These are phyloP conservation scores for Lepus americanus DNA, from an alignment of 2,113 vertebrate genomes.

Conservation along the genomic window DNA sequence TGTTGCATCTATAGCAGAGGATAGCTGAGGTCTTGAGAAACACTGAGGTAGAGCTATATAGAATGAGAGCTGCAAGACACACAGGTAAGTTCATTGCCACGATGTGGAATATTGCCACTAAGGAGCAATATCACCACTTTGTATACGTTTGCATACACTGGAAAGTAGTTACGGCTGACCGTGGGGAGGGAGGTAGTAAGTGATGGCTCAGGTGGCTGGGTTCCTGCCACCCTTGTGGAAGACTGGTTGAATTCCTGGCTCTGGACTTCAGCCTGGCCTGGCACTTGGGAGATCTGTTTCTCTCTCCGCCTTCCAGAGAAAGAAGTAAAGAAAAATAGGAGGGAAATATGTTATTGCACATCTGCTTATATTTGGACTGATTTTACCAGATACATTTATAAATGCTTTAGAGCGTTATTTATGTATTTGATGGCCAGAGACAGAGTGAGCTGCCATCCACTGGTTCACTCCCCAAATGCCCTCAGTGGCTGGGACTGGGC, in stretches of 20 bases:
- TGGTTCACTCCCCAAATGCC: too few relatives aligned
- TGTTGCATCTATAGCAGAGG: neutral
- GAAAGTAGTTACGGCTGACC: neutral
- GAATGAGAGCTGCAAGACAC: neutral
- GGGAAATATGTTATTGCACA: neutral
- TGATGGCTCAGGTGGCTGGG: too few relatives aligned
- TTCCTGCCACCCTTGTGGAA: too few relatives aligned
- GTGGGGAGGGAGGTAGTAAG: too few relatives aligned
- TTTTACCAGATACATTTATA: constrained; percentile 4
- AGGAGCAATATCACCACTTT: neutral
- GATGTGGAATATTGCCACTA: neutral
- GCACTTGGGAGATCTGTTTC: too few relatives aligned
- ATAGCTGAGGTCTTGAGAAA: neutral
- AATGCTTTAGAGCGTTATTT: too few relatives aligned
- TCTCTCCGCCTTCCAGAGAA: too few relatives aligned
- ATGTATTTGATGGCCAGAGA: too few relatives aligned
- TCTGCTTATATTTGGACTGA: neutral
- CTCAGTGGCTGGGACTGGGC: too few relatives aligned
- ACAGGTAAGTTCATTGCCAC: neutral
- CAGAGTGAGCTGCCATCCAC: too few relatives aligned
- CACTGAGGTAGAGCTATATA: neutral
- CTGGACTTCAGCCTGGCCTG: too few relatives aligned
- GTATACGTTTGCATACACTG: neutral
- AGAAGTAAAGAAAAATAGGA: neutral
- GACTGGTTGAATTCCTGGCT: too few relatives aligned